phyloP scores from a whole-genome alignment of 2,797 vertebrate species.

The Poliocrania exsul region DNA sequence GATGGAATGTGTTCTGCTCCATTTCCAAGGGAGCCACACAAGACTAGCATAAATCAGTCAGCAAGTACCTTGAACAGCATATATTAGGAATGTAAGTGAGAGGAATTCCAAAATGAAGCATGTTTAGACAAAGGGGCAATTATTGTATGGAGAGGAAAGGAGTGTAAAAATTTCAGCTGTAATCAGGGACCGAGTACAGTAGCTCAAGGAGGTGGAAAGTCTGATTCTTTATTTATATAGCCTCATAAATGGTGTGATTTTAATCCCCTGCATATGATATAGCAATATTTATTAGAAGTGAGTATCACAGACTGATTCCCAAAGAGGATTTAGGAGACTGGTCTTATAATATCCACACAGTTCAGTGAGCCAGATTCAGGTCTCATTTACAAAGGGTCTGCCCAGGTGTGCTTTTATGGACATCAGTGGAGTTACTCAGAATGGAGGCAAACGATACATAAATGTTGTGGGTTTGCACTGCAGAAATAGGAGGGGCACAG shows the following conservation, averaged over 20 bases:
- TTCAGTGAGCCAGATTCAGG: background rate
- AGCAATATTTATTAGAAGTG: background rate
- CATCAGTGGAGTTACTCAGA: accelerated
- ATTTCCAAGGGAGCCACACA: slow-evolving; percentile 52
- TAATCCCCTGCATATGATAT: background rate
- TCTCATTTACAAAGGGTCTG: slow-evolving; percentile 9
- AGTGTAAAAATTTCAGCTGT: slow-evolving; percentile 1
- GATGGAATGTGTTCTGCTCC: slow-evolving; percentile 58
- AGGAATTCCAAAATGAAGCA: slow-evolving; percentile 54
- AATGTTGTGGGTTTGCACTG: background rate
- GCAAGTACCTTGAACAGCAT: slow-evolving; percentile 52
- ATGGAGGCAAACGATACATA: background rate
- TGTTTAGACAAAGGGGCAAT: slow-evolving; percentile 62
- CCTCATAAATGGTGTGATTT: background rate
- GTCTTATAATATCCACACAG: background rate
- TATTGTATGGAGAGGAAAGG: slow-evolving; percentile 35
- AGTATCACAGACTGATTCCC: background rate
- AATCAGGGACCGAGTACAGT: background rate
- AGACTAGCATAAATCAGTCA: slow-evolving; percentile 65
- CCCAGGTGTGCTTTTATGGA: slow-evolving; percentile 23
- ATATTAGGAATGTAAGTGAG: slow-evolving; percentile 45
- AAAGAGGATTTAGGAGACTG: background rate
- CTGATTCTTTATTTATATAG: slow-evolving; percentile 29
- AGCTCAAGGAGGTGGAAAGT: slow-evolving; percentile 3
- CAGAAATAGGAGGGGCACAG: background rate